Evolutionary conservation across 2,888 invertebrate genomes (phyloP).

Genomic region (Zootermopsis nevadensis): DNA sequence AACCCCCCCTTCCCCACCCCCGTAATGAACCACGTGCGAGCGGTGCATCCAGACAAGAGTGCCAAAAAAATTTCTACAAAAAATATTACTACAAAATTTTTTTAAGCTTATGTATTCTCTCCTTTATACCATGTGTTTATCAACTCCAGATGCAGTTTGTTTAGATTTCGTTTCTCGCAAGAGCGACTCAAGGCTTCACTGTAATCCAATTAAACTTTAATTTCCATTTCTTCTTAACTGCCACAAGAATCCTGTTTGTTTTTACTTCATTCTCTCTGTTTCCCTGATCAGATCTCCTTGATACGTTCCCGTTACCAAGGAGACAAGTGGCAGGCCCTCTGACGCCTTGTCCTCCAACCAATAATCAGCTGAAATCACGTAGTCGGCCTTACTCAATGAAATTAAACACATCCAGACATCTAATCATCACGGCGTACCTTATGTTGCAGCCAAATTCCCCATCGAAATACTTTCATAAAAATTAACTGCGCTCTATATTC

Average conservation of each 20-base stretch:
- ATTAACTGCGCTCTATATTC: too few species aligned
- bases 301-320: too few species aligned
- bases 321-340: too few species aligned
- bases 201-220: background rate
- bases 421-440: too few species aligned
- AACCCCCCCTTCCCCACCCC: background rate
- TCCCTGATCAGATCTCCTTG: too few species aligned
- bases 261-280: background rate
- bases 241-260: background rate
- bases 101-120: conserved; percentile 36
- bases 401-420: too few species aligned
- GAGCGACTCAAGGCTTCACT: background rate
- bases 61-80: conserved; percentile 13
- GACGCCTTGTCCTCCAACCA: too few species aligned
- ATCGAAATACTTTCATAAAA: too few species aligned
- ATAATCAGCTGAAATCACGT: too few species aligned
- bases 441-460: too few species aligned
- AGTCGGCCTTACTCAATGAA: too few species aligned
- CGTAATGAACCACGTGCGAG: conserved; percentile 24
- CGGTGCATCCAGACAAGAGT: conserved; percentile 8
- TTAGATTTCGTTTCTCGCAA: conserved; percentile 14
- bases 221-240: background rate
- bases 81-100: conserved; percentile 36
- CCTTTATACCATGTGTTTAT: conserved; percentile 40
- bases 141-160: conserved; percentile 39